These are phyloP conservation scores for Bradypodion pumilum DNA, from an alignment of 2,797 vertebrate species.

Conservation along the genomic window DNA sequence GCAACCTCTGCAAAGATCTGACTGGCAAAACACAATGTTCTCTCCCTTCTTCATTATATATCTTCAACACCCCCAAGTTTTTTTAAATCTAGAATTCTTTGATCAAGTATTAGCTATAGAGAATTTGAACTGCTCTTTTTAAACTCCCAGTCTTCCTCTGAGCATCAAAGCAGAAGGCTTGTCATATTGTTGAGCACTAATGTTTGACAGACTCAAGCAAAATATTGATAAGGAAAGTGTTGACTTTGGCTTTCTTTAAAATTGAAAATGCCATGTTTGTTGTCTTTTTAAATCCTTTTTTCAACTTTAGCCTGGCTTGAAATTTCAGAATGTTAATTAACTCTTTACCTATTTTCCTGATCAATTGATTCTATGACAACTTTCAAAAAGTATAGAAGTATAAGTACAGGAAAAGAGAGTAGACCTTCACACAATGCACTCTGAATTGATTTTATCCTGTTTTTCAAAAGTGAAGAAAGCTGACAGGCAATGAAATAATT, in stretches of 20 bases:
- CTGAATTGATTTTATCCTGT: not conserved
- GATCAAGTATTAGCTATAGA: constrained; percentile 50
- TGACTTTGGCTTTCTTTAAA: constrained; percentile 39
- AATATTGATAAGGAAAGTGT: constrained; percentile 25
- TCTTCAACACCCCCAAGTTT: constrained; percentile 33
- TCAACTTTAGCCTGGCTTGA: not conserved
- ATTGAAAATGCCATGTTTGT: no score
- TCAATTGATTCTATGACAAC: not conserved
- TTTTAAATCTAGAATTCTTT: constrained; percentile 59
- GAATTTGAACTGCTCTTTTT: constrained; percentile 52
- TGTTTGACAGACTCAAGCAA: constrained; percentile 45
- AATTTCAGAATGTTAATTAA: constrained; percentile 11
- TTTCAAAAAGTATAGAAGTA: not conserved
- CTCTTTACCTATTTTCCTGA: no score
- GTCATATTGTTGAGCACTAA: constrained; percentile 35
- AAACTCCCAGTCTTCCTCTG: constrained; percentile 36
- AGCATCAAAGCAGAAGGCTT: constrained; percentile 56
- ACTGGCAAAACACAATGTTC: not conserved
- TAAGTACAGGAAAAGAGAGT: not conserved
- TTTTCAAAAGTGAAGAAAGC: not conserved
- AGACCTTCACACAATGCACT: not conserved
- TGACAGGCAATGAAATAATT: not conserved
- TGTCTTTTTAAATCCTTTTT: not conserved
- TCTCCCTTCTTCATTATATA: constrained; percentile 24
- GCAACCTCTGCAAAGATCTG: constrained; percentile 34